A percentile compares a stretch with the other conserved stretches of the same genome.
Evolutionary conservation across 2,888 invertebrate genomes (phyloP).

Genomic region (Andrena marginata): DNA sequence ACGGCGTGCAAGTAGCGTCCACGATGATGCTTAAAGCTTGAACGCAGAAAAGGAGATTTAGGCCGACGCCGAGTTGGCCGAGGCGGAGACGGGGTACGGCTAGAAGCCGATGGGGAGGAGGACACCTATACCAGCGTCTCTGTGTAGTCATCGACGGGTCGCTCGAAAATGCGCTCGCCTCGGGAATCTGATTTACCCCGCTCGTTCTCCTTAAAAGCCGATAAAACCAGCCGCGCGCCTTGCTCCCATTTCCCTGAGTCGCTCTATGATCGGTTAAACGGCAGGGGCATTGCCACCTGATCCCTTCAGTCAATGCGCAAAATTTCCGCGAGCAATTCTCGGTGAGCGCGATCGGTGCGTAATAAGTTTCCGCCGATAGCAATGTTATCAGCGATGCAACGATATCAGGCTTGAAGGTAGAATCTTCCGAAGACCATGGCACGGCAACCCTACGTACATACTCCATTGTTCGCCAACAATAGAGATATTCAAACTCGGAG

Average conservation of each 20-base stretch:
- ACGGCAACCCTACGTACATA: no score
- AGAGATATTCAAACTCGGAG: background rate
- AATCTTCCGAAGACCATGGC: no score
- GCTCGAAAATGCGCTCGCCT: background rate
- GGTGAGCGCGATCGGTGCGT: no score
- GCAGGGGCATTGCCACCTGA: background rate
- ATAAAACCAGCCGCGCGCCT: conserved; percentile 18
- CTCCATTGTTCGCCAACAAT: no score
- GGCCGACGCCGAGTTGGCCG: conserved; percentile 39
- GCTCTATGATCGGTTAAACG: conserved; percentile 11
- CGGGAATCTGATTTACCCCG: conserved; percentile 38
- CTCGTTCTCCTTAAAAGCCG: conserved; percentile 28
- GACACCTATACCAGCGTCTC: conserved; percentile 1
- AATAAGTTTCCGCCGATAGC: no score
- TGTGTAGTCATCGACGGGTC: conserved; percentile 15
- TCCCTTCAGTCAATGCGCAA: background rate
- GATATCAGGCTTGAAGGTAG: no score
- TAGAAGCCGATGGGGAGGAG: conserved; percentile 22
- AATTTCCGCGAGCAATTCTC: no score
- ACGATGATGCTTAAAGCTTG: conserved; percentile 53
- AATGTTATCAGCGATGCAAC: no score
- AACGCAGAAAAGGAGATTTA: conserved; percentile 58
- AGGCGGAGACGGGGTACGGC: conserved; percentile 11
- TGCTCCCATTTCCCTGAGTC: conserved; percentile 5
- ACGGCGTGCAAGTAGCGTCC: conserved; percentile 52